Percentiles rank a stretch among this genome's conserved stretches.
Evolutionary conservation across 1,140 invertebrate species (phyloP).

Genomic region (Procambarus clarkii): DNA sequence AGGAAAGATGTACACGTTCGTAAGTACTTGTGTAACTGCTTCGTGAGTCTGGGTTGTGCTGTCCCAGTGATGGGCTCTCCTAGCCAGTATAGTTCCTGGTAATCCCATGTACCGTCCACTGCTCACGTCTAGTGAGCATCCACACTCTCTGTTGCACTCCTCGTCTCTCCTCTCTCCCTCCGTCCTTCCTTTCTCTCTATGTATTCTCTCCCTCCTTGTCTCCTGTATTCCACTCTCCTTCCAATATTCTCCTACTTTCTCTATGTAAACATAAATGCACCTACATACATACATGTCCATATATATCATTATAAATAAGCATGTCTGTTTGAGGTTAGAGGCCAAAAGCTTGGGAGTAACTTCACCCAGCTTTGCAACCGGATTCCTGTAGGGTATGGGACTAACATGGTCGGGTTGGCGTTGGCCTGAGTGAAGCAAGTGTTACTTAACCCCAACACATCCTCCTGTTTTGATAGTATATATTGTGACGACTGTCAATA

Average conservation of each 20-base stretch:
- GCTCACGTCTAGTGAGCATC: not conserved
- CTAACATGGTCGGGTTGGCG: too few relatives aligned
- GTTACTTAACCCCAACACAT: too few relatives aligned
- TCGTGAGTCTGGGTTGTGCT: too few relatives aligned
- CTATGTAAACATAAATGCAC: constrained; percentile 2
- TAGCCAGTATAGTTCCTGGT: not conserved
- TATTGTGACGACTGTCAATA: too few relatives aligned
- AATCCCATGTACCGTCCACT: not conserved
- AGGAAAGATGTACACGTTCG: too few relatives aligned
- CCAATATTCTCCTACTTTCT: not conserved
- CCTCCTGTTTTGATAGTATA: too few relatives aligned
- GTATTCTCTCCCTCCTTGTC: not conserved
- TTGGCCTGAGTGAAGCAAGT: too few relatives aligned
- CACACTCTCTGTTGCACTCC: not conserved
- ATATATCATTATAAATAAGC: not conserved
- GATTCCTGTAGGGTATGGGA: too few relatives aligned
- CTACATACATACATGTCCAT: constrained; percentile 23
- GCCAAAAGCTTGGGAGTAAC: too few relatives aligned
- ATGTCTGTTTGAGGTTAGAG: too few relatives aligned
- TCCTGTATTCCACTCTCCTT: not conserved
- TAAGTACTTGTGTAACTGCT: too few relatives aligned
- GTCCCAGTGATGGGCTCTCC: too few relatives aligned
- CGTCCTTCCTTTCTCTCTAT: not conserved
- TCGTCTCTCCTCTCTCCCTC: not conserved
- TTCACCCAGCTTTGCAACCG: not conserved